These are phyloP conservation scores for Mactra quadrangularis DNA, from an alignment of 1,140 invertebrate species.

Conservation along the genomic window DNA sequence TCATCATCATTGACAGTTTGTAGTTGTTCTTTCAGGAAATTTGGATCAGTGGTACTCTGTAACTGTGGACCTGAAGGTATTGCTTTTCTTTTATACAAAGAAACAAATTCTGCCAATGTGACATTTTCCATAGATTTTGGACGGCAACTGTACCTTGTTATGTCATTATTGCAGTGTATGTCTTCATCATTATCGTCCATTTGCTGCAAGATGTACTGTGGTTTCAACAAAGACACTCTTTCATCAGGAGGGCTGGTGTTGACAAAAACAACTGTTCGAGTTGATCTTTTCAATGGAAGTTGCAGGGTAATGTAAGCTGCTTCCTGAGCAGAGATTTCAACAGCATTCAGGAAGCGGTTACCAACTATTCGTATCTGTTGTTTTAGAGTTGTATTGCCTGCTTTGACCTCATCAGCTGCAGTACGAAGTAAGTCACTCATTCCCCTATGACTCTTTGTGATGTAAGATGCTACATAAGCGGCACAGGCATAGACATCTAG, in stretches of 20 bases:
- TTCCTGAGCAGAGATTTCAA: constrained; percentile 66
- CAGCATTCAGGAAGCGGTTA: constrained; percentile 61
- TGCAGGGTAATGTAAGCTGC: no score
- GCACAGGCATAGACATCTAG: constrained; percentile 68
- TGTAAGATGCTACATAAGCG: constrained; percentile 60
- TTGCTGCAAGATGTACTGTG: neutral
- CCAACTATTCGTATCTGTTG: constrained; percentile 45
- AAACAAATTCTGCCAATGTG: constrained; percentile 36
- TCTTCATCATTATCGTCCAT: neutral
- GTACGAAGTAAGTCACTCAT: constrained; percentile 53
- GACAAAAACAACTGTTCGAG: constrained; percentile 6
- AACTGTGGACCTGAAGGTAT: constrained; percentile 4
- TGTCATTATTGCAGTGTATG: constrained; percentile 15
- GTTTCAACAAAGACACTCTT: constrained; percentile 22
- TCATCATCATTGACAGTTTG: neutral
- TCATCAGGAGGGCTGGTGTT: constrained; percentile 40
- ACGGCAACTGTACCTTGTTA: no score
- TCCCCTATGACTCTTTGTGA: constrained; percentile 63
- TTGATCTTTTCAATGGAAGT: no score
- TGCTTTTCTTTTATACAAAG: no score
- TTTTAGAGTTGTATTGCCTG: constrained; percentile 49
- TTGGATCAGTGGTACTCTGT: neutral
- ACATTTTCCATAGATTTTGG: neutral
- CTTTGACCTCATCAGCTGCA: constrained; percentile 58
- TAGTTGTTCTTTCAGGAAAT: neutral